phyloP scores from a whole-genome alignment of 2,113 vertebrate genomes.

The Dendrocopos noguchii region DNA sequence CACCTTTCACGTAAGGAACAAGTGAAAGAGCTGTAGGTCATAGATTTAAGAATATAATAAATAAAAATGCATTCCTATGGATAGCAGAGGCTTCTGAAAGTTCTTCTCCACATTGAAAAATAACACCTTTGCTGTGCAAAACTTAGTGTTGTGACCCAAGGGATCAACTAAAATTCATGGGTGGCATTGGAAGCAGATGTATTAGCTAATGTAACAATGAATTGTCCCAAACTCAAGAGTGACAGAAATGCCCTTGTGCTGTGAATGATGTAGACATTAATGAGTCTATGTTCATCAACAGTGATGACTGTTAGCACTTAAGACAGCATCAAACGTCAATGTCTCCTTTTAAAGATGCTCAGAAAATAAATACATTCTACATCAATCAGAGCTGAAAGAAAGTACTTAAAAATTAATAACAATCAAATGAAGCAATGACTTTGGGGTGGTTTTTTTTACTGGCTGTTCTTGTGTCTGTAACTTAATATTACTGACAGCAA shows the following conservation, averaged over 20 bases:
- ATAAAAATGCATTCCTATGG: background rate
- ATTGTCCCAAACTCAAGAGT: conserved; percentile 9
- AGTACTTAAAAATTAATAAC: conserved; percentile 51
- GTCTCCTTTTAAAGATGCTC: conserved; percentile 38
- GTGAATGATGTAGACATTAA: conserved; percentile 35
- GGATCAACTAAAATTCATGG: background rate
- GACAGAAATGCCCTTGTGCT: background rate
- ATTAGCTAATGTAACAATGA: conserved; percentile 20
- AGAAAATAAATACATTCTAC: conserved; percentile 31
- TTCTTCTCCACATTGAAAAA: background rate
- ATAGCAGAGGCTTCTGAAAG: background rate
- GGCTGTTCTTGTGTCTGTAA: conserved; percentile 8
- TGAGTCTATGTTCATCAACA: conserved; percentile 19
- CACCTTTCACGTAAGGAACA: background rate
- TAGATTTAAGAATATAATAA: background rate
- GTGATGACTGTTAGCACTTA: conserved; percentile 38
- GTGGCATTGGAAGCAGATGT: background rate
- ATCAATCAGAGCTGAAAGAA: conserved; percentile 44
- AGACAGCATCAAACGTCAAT: conserved; percentile 13
- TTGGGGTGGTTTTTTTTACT: background rate
- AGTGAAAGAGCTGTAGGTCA: background rate
- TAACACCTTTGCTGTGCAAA: background rate
- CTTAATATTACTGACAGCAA: background rate
- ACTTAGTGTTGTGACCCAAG: background rate
- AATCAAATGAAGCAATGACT: conserved; percentile 44